Evolutionary conservation across 1,140 invertebrate species (phyloP), one percentile per base, ranked within the genome.

Genomic region (Hetaerina americana): DNA sequence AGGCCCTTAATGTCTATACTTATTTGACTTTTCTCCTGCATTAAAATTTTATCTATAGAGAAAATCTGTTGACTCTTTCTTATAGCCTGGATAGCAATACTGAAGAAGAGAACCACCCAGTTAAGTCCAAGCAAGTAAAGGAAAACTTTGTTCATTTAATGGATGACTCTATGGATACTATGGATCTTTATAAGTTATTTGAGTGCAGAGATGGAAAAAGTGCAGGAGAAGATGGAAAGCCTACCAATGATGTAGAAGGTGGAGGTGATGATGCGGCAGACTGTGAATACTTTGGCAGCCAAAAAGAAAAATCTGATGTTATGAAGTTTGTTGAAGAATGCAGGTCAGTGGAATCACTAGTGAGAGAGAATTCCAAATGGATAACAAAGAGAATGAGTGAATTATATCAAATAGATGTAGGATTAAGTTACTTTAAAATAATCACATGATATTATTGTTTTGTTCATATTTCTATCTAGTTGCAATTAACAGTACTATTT

Each of bases 131-230:
- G 10, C 40, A 57, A 5, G 40, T 57, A 18, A 57, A 57, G 40
- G 40, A 57, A 57, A 57, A 57, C 40, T 57, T 57, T n/a, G 15
- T 57, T 57, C 40, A 57, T 57, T 70, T 66, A 29, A 69, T 72
- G 72, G 86, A 88, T 71, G 84, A 85, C 73, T 88, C 87, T 5
- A 84, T 87, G 79, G 85, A 87, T 72, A 86, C 85, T 12, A 84
- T 85, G 82, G 87, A 89, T 75, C 76, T 89, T 29, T 87, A 86
- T 73, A 85, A 86, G 72, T 77, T 89, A 72, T 87, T 87, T 80
- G 79, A 85, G 22, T 12, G 40, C 10, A 10, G 22, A 69, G 26
- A 27, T 1, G 68, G 5, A 18, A 27, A 22, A 69, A 26, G 26
- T n/a, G 3, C 22, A n/a, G 26, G 26, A 27, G 28, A 69, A 69